Evolutionary conservation across 2,888 invertebrate species (phyloP), one percentile per base, ranked within the genome.

Genomic region (Noctua comes): DNA sequence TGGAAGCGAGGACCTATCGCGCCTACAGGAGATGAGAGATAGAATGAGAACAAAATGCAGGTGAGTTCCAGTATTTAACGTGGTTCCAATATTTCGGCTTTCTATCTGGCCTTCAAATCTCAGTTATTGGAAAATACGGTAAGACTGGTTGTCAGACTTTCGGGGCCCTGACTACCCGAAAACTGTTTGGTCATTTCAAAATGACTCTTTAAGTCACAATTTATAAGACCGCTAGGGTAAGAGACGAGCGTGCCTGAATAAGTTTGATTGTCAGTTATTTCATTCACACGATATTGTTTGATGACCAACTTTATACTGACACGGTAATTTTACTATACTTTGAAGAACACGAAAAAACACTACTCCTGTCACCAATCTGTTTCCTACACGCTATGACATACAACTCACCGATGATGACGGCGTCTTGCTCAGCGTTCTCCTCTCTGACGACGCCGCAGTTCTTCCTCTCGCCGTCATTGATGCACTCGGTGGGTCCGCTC

Each of bases 401-500:
- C 18, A 21, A 82, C 88, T 90, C 77, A 96, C 97, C 97, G 68
- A 97, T 96, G 77, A 97, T 96, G 79, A 97, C 90, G 13, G 97
- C 97, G 2, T 94, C 89, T 76, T 92, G 87, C 91, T 97, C 93
- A 80, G 95, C 91, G 3, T 95, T 95, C 70, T 97, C 96, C 64
- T 94, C 95, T 64, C 91, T 92, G 1, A 95, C 92, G 4, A 95
- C 92, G 0, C 97, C 98, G 0, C 94, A 94, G 85, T 97, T 96
- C 31, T 96, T 95, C 48, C 97, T 93, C 18, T 95, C 92, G 0
- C 98, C 98, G 79, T 97, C 95, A 79, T 98, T 98, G 73, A 97
- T 96, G 85, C 97, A 98, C 85, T 96, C 97, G 0, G 97, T 97
- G 73, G 95, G 95, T 0, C 97, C 97, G n/a, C 97, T 97, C 2